A percentile compares a stretch with the other conserved stretches of the same genome.
Conservation (phyloP, 30 jellyfish, hydroid and myxozoan genomes). For the Aurelia aurita complex sp. Pacific region DNA sequence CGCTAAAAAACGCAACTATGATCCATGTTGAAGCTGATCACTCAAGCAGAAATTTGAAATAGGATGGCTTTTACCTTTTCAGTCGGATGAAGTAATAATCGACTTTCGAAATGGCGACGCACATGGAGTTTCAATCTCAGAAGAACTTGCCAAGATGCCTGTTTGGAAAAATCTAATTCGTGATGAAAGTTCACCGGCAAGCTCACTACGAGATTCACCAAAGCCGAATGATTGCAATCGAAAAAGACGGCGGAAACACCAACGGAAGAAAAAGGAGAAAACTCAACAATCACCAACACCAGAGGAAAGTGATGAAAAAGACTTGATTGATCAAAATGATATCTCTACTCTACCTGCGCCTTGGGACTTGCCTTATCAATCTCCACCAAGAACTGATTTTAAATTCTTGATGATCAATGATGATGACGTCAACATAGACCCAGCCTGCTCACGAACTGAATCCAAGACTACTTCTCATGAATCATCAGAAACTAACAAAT, state of each 20-base stretch:
- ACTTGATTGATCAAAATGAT: conserved; percentile 9
- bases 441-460: conserved; percentile 89
- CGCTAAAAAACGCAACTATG: too few species aligned
- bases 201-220: conserved; percentile 40
- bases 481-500: background rate
- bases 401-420: conserved; percentile 62
- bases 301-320: conserved; percentile 13
- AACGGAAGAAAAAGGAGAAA: conserved; percentile 39
- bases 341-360: conserved; percentile 86
- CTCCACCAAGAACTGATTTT: conserved; percentile 93
- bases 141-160: conserved; percentile 88
- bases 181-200: conserved; percentile 71
- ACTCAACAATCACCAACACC: conserved; percentile 24
- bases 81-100: conserved; percentile 65
- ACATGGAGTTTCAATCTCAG: conserved; percentile 71
- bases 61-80: conserved; percentile 4
- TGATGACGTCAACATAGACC: conserved; percentile 82
- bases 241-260: conserved; percentile 50
- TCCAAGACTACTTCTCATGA: conserved; percentile 63
- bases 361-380: conserved; percentile 90
- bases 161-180: conserved; percentile 87
- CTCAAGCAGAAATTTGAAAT: too few species aligned
- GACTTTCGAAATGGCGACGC: conserved; percentile 50
- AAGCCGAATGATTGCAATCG: conserved; percentile 40
- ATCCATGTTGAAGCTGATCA: too few species aligned